A percentile compares a stretch with the other conserved stretches of the same genome.
Evolutionary conservation across 2,888 invertebrate species (phyloP).

Genomic region (Netelia inedita): DNA sequence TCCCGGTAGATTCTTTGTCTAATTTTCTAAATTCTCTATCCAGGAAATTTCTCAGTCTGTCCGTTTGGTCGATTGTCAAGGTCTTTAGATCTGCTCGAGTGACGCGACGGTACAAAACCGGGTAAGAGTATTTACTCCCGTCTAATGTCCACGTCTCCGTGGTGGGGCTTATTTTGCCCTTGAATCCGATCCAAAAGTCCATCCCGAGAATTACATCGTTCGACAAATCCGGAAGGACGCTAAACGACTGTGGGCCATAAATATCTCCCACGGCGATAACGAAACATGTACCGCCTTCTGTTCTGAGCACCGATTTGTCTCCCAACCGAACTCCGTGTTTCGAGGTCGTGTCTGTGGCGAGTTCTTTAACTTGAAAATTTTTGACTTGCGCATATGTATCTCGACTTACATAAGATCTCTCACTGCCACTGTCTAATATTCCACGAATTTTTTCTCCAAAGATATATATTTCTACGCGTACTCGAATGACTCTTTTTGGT

Average conservation of each 20-base stretch:
- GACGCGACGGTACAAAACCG: conserved; percentile 24
- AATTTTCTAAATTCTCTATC: conserved; percentile 56
- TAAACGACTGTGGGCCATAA: conserved; percentile 27
- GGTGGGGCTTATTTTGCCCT: conserved; percentile 40
- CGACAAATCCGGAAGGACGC: conserved; percentile 31
- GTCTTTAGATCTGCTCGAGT: conserved; percentile 33
- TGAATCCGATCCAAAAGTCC: conserved; percentile 58
- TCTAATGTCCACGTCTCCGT: conserved; percentile 51
- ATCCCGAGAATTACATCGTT: conserved; percentile 47
- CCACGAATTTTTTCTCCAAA: no score
- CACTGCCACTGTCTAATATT: conserved; percentile 46
- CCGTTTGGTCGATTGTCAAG: conserved; percentile 37
- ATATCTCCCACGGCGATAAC: conserved; percentile 37
- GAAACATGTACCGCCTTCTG: conserved; percentile 33
- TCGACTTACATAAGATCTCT: conserved; percentile 31
- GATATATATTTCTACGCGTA: no score
- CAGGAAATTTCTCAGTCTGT: conserved; percentile 37
- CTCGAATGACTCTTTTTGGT: no score
- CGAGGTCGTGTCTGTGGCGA: conserved; percentile 15
- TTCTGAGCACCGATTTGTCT: conserved; percentile 17
- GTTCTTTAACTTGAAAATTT: conserved; percentile 18
- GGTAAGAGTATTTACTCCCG: conserved; percentile 44
- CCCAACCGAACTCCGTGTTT: conserved; percentile 23
- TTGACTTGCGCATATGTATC: conserved; percentile 2
- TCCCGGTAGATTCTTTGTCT: conserved; percentile 58